A percentile compares a stretch with the other conserved stretches of the same genome.
These are phyloP conservation scores for Eulemur mongoz DNA, from an alignment of 2,797 vertebrate species.

Conservation along the genomic window DNA sequence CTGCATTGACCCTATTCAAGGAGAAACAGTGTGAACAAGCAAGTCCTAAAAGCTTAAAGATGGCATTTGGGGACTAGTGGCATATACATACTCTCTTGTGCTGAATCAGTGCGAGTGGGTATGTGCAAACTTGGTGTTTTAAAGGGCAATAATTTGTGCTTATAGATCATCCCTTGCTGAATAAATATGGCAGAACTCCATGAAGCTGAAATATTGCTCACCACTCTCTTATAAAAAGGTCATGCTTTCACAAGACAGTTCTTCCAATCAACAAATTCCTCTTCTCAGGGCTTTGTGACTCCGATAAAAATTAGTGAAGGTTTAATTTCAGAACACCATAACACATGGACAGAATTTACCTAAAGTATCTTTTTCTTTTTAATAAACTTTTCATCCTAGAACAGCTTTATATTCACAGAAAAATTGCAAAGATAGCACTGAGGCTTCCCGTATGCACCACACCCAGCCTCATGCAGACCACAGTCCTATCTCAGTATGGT, in stretches of 20 bases:
- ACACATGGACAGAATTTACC: neutral
- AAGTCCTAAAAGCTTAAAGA: neutral
- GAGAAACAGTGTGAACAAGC: neutral
- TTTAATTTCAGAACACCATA: slow-evolving; percentile 1
- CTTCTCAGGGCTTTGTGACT: neutral
- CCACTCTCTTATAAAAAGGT: neutral
- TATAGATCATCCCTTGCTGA: neutral
- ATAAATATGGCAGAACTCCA: neutral
- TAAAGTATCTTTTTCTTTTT: neutral
- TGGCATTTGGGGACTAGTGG: neutral
- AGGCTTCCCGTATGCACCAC: fast-evolving
- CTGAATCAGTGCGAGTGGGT: neutral
- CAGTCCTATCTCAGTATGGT: neutral
- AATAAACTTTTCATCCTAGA: neutral
- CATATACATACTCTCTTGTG: neutral
- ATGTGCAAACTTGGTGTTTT: slow-evolving; percentile 10
- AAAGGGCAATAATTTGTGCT: slow-evolving; percentile 36
- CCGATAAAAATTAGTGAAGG: neutral
- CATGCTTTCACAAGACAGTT: neutral
- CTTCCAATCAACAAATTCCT: slow-evolving; percentile 16
- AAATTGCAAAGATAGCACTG: neutral
- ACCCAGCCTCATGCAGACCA: too few relatives aligned
- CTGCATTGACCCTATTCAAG: neutral
- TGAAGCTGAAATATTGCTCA: slow-evolving; percentile 31
- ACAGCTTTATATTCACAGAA: neutral